Conservation (phyloP, 30 jellyfish, hydroid and myxozoan genomes). For the Cassiopea xamachana region DNA sequence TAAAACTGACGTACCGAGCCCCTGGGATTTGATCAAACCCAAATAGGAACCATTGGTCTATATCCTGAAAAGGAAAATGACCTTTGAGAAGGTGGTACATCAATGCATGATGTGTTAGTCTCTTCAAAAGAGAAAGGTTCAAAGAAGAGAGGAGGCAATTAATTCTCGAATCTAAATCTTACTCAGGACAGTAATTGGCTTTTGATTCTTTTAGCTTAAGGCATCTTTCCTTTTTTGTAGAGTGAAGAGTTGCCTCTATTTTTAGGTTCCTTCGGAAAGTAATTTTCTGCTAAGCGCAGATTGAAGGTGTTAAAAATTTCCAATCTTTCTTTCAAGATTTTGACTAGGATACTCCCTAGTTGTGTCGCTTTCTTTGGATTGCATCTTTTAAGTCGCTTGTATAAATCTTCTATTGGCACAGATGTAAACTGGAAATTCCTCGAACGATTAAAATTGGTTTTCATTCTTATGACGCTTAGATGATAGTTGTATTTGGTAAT, state of each 20-base stretch:
- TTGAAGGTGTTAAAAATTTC: neutral
- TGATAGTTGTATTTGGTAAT: neutral
- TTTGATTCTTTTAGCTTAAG: neutral
- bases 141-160: too few relatives aligned
- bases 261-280: neutral
- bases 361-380: slow-evolving; percentile 6
- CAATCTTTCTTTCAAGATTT: slow-evolving; percentile 12
- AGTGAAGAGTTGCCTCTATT: neutral
- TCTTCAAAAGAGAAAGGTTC: too few relatives aligned
- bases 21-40: too few relatives aligned
- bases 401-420: neutral
- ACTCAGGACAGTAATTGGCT: neutral
- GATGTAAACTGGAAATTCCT: neutral
- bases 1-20: too few relatives aligned
- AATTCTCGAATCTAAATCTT: too few relatives aligned
- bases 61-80: too few relatives aligned
- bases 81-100: too few relatives aligned
- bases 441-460: neutral
- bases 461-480: slow-evolving; percentile 6
- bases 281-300: neutral
- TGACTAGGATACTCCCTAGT: slow-evolving; percentile 7
- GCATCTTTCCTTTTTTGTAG: neutral
- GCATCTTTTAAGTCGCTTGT: neutral
- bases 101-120: too few relatives aligned
- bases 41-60: too few relatives aligned